These are phyloP conservation scores for Hiodon tergisus DNA, from an alignment of 2,113 vertebrate genomes.

Conservation along the genomic window DNA sequence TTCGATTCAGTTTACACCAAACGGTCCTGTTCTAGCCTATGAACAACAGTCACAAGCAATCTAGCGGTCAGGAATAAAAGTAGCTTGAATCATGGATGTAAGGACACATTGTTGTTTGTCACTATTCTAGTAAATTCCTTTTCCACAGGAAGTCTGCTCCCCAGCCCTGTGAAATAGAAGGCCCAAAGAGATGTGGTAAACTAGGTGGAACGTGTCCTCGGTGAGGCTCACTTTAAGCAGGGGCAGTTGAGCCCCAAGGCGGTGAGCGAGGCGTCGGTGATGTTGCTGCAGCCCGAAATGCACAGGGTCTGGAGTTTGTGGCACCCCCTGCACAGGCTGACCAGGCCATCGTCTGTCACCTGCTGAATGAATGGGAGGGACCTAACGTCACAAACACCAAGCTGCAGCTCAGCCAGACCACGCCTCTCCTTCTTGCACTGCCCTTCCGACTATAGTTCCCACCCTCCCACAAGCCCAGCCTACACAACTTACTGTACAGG, in stretches of 20 bases:
- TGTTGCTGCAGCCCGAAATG: constrained; percentile 83
- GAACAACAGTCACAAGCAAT: too few species aligned
- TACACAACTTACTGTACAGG: constrained; percentile 73
- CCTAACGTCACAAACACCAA: background rate
- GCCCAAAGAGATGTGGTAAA: too few species aligned
- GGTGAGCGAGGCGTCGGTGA: constrained; percentile 83
- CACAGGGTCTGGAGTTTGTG: constrained; percentile 81
- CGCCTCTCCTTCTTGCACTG: background rate
- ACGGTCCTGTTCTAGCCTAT: too few species aligned
- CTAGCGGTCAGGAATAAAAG: too few species aligned
- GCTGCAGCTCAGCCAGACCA: too few species aligned
- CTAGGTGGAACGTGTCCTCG: too few species aligned
- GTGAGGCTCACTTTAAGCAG: constrained; percentile 76
- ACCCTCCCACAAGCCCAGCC: background rate
- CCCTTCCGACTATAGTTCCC: background rate
- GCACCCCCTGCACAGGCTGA: constrained; percentile 81
- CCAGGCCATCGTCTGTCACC: constrained; percentile 83
- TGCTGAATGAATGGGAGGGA: constrained; percentile 56
- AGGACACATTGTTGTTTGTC: too few species aligned
- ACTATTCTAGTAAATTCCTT: too few species aligned
- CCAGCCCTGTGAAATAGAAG: too few species aligned
- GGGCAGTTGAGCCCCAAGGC: constrained; percentile 88
- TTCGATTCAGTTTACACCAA: too few species aligned
- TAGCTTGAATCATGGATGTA: too few species aligned
- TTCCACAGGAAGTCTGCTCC: too few species aligned